phyloP scores from a whole-genome alignment of 2,797 vertebrate genomes.

The Synanceia verrucosa region DNA sequence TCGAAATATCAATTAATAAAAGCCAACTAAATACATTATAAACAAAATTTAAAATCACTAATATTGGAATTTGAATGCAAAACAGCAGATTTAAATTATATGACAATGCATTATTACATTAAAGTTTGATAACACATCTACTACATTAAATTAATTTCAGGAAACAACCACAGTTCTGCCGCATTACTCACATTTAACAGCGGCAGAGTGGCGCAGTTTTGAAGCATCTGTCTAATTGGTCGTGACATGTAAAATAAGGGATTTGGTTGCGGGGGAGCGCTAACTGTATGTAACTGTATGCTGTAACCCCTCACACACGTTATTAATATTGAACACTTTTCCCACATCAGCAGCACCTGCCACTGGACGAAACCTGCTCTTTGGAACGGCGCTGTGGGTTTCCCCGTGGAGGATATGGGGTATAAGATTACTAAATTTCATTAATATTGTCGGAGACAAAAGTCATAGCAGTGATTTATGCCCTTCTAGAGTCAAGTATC shows the following conservation, averaged over 20 bases:
- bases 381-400: conserved; percentile 67
- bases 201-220: conserved; percentile 34
- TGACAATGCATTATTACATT: background rate
- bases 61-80: background rate
- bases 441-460: conserved; percentile 82
- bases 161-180: conserved; percentile 7
- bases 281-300: conserved; percentile 77
- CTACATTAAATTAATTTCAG: background rate
- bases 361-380: conserved; percentile 72
- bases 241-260: conserved; percentile 77
- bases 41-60: background rate
- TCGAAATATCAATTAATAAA: background rate
- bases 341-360: conserved; percentile 83
- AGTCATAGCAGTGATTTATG: conserved; percentile 77
- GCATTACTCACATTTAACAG: conserved; percentile 23
- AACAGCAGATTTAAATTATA: background rate
- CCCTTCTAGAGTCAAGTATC: conserved; percentile 70
- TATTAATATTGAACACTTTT: conserved; percentile 81
- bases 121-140: background rate
- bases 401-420: conserved; percentile 71
- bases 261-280: conserved; percentile 66
- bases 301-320: conserved; percentile 73
- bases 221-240: conserved; percentile 75
- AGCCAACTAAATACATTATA: background rate
- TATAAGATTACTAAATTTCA: conserved; percentile 81